Evolutionary conservation across 2,113 vertebrate species (phyloP), one percentile per base, ranked within the genome.

Genomic region (Polyodon spathula): DNA sequence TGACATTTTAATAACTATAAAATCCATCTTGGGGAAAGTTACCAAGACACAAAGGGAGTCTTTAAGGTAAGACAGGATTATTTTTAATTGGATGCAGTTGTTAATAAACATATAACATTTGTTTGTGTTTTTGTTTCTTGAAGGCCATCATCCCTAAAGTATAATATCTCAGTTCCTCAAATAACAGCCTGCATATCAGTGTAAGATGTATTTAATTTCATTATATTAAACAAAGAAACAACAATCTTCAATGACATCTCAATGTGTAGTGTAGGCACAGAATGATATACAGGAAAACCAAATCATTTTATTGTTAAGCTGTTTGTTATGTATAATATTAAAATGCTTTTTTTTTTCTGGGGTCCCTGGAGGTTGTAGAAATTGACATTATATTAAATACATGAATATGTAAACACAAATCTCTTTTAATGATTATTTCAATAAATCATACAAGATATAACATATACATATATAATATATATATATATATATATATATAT

Each of bases 21-120:
- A n/a, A n/a, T n/a, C 37, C 3, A 5, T 55, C 10, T 40, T 16
- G 14, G 52, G 59, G 37, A 60, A 51, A 50, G 40, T 14, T 38
- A 37, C 43, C 10, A 4, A 11, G 15, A 59, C 37, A 60, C 48
- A 17, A 38, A 38, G 59, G 53, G 61, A 53, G 52, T 27, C 17
- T 53, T 15, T 39, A 50, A 41, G 46, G 6, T 16, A 14, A 39
- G 53, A 46, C 56, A 43, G 44, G 37, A 37, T 40, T 63, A 6
- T 43, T 27, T 39, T 63, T 56, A 56, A 46, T 63, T 56, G 54
- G 46, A 48, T 40, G 40, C 52, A 46, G 40, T 27, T 46, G 41
- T 56, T 63, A 56, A 63, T 63, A 39, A 46, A 63, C 46, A 27
- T 56, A 55, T 55, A 55, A 54, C 54, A 17, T 56, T 39, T 4